phyloP scores from a whole-genome alignment of 2,888 invertebrate genomes.

The Ametastegia equiseti region DNA sequence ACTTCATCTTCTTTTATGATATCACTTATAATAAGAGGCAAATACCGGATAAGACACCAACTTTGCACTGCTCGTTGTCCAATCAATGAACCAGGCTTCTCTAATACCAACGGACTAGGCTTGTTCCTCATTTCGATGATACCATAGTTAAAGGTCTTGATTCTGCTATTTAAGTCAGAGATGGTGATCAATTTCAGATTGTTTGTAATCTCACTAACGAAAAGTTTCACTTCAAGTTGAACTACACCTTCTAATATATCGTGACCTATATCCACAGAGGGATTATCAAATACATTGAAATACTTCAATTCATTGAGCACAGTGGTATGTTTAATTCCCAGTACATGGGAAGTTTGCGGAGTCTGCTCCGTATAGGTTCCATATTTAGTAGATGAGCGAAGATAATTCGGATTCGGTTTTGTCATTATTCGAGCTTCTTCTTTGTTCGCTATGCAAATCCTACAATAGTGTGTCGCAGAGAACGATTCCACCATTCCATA shows the following conservation, averaged over 20 bases:
- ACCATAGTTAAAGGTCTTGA: conserved; percentile 42
- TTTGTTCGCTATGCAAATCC: not conserved
- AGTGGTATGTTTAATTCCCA: conserved; percentile 38
- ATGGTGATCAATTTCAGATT: conserved; percentile 37
- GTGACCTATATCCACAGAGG: conserved; percentile 47
- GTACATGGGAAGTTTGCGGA: not conserved
- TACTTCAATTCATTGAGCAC: conserved; percentile 43
- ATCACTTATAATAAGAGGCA: conserved; percentile 35
- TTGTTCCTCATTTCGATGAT: conserved; percentile 46
- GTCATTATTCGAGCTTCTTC: not conserved
- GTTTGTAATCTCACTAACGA: conserved; percentile 37
- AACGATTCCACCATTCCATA: not conserved
- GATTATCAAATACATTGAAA: conserved; percentile 48
- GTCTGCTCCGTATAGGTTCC: not conserved
- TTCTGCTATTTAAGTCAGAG: conserved; percentile 22
- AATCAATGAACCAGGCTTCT: not conserved
- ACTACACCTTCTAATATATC: conserved; percentile 49
- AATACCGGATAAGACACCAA: conserved; percentile 11
- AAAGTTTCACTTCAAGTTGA: conserved; percentile 46
- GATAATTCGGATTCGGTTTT: not conserved
- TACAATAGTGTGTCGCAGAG: not conserved
- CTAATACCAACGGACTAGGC: conserved; percentile 31
- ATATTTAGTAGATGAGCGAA: not conserved
- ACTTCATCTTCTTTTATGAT: not conserved
- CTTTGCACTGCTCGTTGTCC: not conserved